Percentiles rank a stretch among this genome's conserved stretches.
Conservation (phyloP, 2,113 vertebrate species). For the Cochlearius cochlearius region DNA sequence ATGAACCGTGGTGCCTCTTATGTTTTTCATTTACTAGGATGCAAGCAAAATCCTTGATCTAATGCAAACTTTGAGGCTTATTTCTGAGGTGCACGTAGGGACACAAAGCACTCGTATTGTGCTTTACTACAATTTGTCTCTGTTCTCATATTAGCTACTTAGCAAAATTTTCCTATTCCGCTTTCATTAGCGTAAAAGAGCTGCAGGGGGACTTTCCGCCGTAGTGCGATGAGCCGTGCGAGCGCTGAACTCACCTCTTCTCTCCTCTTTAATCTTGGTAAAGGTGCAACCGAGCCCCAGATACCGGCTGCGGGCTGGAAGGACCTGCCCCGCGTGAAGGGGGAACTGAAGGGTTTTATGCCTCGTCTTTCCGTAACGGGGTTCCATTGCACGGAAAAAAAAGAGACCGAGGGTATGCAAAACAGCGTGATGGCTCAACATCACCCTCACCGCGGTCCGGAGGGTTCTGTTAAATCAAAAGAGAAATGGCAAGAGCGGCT, state of each 20-base stretch:
- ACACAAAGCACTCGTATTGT: rapidly evolving
- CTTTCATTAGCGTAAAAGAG: background rate
- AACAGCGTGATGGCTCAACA: background rate
- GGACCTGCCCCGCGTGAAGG: background rate
- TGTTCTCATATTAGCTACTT: background rate
- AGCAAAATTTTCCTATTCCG: background rate
- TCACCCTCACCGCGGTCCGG: background rate
- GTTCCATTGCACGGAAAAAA: background rate
- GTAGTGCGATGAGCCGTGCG: background rate
- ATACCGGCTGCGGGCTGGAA: background rate
- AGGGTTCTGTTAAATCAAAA: background rate
- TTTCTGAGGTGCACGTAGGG: background rate
- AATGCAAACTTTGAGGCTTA: background rate
- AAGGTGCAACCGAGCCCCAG: background rate
- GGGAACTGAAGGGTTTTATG: background rate
- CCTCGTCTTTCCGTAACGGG: background rate
- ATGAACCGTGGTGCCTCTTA: rapidly evolving
- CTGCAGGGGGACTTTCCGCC: background rate
- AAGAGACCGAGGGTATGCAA: background rate
- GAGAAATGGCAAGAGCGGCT: background rate
- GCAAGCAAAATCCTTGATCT: background rate
- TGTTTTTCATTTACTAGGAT: background rate
- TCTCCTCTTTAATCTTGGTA: background rate
- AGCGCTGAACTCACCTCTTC: background rate
- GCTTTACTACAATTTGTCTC: background rate